Conservation (phyloP, 2,888 invertebrate genomes). For the Sphinx pinastri region DNA sequence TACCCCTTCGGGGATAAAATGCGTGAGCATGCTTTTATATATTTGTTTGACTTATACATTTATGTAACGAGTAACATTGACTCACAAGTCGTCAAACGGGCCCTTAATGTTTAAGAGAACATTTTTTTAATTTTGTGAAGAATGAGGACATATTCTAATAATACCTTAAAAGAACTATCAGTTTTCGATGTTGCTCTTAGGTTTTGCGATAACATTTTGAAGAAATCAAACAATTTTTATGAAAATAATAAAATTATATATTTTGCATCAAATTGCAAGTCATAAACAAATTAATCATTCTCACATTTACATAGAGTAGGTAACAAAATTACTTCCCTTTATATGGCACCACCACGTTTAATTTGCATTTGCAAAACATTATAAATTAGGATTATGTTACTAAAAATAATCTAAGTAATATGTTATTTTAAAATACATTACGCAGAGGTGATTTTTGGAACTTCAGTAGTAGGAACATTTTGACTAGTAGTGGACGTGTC, state of each 20-base stretch:
- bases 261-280: too few relatives aligned
- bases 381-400: background rate
- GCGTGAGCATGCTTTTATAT: too few relatives aligned
- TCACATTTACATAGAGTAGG: background rate
- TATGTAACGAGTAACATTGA: too few relatives aligned
- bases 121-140: too few relatives aligned
- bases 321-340: background rate
- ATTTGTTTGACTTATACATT: too few relatives aligned
- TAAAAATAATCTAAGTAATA: conserved; percentile 9
- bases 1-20: too few relatives aligned
- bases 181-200: too few relatives aligned
- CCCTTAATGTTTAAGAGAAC: too few relatives aligned
- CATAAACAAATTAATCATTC: too few relatives aligned
- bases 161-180: too few relatives aligned
- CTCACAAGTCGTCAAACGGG: too few relatives aligned
- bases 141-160: too few relatives aligned
- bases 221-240: background rate
- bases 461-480: conserved; percentile 42
- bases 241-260: conserved; percentile 15
- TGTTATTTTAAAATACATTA: conserved; percentile 26
- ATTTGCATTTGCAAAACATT: background rate
- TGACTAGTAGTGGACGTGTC: conserved; percentile 27
- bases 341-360: background rate
- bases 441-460: conserved; percentile 38
- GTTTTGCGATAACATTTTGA: background rate